These are phyloP conservation scores for Lordiphosa clarofinis DNA, from an alignment of 1,140 invertebrate genomes.

Conservation along the genomic window DNA sequence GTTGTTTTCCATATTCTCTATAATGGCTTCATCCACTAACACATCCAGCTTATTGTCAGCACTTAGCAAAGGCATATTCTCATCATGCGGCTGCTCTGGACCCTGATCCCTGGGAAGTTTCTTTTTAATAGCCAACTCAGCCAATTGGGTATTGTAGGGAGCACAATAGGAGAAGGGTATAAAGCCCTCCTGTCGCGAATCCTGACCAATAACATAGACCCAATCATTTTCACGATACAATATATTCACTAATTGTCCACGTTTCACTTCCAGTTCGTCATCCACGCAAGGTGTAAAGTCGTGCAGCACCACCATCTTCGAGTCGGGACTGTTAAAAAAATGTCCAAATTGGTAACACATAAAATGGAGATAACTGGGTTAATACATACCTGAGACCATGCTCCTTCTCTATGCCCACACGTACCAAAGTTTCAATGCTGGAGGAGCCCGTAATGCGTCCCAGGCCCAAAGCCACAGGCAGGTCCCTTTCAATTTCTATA, in stretches of 20 bases:
- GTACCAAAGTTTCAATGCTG: constrained; percentile 95
- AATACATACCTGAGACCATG: constrained; percentile 84
- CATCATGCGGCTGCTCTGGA: constrained; percentile 53
- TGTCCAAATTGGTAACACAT: not conserved
- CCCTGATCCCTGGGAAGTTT: constrained; percentile 87
- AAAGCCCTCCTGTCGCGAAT: constrained; percentile 93
- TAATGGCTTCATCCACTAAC: constrained; percentile 21
- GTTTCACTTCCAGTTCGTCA: constrained; percentile 90
- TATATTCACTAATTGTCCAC: constrained; percentile 91
- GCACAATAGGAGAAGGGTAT: constrained; percentile 96
- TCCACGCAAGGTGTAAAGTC: constrained; percentile 97
- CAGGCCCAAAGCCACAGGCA: constrained; percentile 81
- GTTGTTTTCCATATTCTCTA: constrained; percentile 80
- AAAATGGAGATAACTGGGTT: no score
- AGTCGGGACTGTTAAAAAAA: constrained; percentile 87
- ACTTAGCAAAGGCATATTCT: constrained; percentile 63
- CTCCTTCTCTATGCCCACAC: constrained; percentile 97
- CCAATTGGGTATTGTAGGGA: constrained; percentile 89
- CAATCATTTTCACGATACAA: constrained; percentile 97
- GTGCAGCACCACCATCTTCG: constrained; percentile 96
- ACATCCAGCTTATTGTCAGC: constrained; percentile 80
- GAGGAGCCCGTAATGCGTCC: constrained; percentile 96
- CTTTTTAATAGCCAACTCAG: constrained; percentile 89
- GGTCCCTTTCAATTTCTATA: constrained; percentile 86
- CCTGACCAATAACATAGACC: constrained; percentile 96